phyloP scores from a whole-genome alignment of 2,797 vertebrate species.

The Gymnocypris eckloni region DNA sequence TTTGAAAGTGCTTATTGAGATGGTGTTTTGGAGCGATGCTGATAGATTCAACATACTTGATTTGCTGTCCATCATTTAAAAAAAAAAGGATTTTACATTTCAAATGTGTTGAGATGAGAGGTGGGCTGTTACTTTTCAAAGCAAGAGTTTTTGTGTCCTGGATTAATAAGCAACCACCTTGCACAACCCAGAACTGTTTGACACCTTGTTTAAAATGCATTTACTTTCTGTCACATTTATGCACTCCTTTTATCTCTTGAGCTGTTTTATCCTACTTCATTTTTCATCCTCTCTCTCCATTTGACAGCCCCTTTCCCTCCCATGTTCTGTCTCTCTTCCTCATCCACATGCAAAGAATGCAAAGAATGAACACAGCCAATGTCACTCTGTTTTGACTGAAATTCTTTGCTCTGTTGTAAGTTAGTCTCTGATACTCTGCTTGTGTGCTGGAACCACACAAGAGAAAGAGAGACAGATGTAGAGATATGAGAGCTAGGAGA shows the following conservation, averaged over 20 bases:
- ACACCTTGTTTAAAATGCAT: neutral
- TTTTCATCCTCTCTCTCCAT: neutral
- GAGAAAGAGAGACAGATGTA: conserved; percentile 29
- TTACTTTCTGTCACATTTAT: neutral
- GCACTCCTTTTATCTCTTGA: conserved; percentile 7
- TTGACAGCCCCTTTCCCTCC: neutral
- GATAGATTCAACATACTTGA: neutral
- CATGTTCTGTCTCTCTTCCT: neutral
- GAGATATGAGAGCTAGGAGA: conserved; percentile 21
- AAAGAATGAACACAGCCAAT: neutral
- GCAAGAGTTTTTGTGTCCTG: neutral
- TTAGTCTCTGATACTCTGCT: conserved; percentile 46
- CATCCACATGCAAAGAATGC: neutral
- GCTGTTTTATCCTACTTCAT: neutral
- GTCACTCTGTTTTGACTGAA: neutral
- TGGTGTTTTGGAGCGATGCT: neutral
- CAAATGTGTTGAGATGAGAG: neutral
- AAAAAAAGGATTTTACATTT: neutral
- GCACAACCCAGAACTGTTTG: neutral
- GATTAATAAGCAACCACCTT: neutral
- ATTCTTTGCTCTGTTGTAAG: conserved; percentile 40
- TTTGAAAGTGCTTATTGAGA: neutral
- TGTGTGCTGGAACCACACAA: conserved; percentile 33
- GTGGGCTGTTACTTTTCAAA: neutral
- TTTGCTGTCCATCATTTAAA: neutral